Base-by-base conservation (phyloP, 2,888 invertebrate genomes). In the Parnassius apollo region DNA sequence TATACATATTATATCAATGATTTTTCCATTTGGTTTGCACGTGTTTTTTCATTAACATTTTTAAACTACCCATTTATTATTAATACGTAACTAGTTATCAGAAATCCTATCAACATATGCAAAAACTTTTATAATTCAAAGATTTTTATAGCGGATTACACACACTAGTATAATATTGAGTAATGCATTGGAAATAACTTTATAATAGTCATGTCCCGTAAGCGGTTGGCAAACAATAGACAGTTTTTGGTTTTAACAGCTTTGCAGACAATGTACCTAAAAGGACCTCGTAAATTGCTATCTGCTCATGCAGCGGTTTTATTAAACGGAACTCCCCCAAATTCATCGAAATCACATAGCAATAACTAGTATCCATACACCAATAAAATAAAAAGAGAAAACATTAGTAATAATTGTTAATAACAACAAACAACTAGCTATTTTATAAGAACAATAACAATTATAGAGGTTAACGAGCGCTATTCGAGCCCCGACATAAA, bases 321-420 rank as follows among this genome's bases (percentile, higher is more conserved):
- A 83, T 82, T 80, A 74, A 76, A 74, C 75, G 74, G 42, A 42
- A 61, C 53, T 57, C 42, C 62, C 62, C 57, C 52, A 61, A 61
- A 57, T 49, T 49, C 25, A 57, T 61, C 61, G 56, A 61, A 46
- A 42, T 11, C 12, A n/a, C n/a, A 42, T 62, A 62, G 53, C 57
- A 53, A 53, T 48, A 49, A 56, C 45, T 53, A 25, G 62, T 57
- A 53, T 54, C 25, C 58, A 13, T n/a, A n/a, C n/a, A n/a, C 4
- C 18, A 58, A 62, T 48, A 58, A 53, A 62, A 55, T 50, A 53
- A 45, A 58, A 62, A 25, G 58, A 58, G 58, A 45, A 53, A 18
- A 18, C 18, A 18, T 18, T 18, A 18, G 1, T 18, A 18, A 18
- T 59, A 58, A 62, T 62, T 62, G 62, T 62, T 62, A 58, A 62